A percentile compares a stretch with the other conserved stretches of the same genome.
Conservation (phyloP, 1,140 invertebrate genomes). For the Lithobius niger region DNA sequence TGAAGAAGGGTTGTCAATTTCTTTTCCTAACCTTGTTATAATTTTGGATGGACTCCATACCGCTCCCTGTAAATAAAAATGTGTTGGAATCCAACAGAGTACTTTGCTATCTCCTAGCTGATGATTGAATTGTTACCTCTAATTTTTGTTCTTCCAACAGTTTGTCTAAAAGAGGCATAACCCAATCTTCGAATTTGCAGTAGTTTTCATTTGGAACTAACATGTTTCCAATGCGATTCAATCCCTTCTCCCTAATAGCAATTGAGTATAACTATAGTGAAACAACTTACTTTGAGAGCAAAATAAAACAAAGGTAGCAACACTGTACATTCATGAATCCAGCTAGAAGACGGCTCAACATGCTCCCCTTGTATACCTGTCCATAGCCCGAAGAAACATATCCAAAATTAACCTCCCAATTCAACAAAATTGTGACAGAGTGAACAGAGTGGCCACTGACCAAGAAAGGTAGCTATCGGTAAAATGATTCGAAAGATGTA, state of each 20-base stretch:
- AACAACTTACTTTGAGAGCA: background rate
- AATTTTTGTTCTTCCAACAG: conserved; percentile 79
- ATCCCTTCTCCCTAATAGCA: conserved; percentile 63
- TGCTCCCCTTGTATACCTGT: too few species aligned
- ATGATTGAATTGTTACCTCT: conserved; percentile 33
- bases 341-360: too few species aligned
- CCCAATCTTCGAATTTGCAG: conserved; percentile 95
- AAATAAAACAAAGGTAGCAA: too few species aligned
- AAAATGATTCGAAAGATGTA: too few species aligned
- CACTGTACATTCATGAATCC: too few species aligned
- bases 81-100: background rate
- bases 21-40: conserved; percentile 66
- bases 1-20: conserved; percentile 80
- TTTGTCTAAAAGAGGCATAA: conserved; percentile 83
- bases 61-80: conserved; percentile 34
- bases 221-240: conserved; percentile 96
- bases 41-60: conserved; percentile 91
- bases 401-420: too few species aligned
- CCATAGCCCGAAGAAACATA: too few species aligned
- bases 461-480: too few species aligned
- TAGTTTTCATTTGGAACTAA: conserved; percentile 98
- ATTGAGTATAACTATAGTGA: conserved; percentile 37
- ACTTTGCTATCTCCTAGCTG: background rate
- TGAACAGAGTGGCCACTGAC: too few species aligned
- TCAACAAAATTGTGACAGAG: too few species aligned